Base-by-base conservation (phyloP, 2,888 invertebrate genomes). In the Ceraclea dissimilis region DNA sequence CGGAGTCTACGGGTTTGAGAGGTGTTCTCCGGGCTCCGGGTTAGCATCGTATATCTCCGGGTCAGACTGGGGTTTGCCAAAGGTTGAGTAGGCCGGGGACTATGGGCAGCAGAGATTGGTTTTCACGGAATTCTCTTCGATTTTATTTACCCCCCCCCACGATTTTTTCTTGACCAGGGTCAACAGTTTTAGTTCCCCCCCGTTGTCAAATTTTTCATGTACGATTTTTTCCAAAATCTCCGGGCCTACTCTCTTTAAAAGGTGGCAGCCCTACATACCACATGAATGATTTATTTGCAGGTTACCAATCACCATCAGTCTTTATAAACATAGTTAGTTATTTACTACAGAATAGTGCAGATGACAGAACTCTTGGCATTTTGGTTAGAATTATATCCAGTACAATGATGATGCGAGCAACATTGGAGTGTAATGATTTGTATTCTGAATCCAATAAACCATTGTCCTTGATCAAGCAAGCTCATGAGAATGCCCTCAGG, bases 321-420 rank as follows among this genome's bases (percentile, higher is more conserved):
- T 75, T 85, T 52, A 76, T 85, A 1, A 79, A 78, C 63, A 80
- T 83, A 0, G 76, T 81, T 5, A 79, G 81, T 54, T 82, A 75
- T 64, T 68, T 85, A 11, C 71, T 86, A 2, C 79, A 81, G 66
- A 79, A 82, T 64, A 80, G 83, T 0, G 73, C 78, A 50, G 76
- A 74, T 18, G 76, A 79, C 50, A 75, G 79, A 6, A 83, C 84
- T 6, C 67, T 86, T 26, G 82, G 82, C 0, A 72, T 85, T 0
- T 65, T 86, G 16, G 78, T 85, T 1, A 75, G 81, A 11, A 79
- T 86, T 17, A 73, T 85, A 51, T 77, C 79, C 0, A 81, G 81
- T n/a, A 83, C 84, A 2, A 70, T 74, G n/a, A 66, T 68, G 0
- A 74, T 76, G 73, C 75, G 77, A 60, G 68, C 70, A 0, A 75